Conservation (phyloP, 2,113 vertebrate species). For the Sakesphorus luctuosus region DNA sequence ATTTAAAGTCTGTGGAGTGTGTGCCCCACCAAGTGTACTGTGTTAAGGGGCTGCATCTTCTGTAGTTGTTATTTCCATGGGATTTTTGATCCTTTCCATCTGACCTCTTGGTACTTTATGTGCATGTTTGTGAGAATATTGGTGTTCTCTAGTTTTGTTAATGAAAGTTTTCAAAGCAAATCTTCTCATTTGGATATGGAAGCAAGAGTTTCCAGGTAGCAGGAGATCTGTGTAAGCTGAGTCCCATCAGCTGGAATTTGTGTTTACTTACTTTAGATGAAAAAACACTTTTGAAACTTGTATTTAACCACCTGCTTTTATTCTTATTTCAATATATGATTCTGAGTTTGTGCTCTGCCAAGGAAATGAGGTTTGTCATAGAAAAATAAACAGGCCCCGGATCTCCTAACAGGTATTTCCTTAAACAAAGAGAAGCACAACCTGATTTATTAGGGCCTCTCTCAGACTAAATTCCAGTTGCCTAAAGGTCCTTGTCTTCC, state of each 20-base stretch:
- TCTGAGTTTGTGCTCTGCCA: background rate
- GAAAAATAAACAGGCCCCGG: constrained; percentile 11
- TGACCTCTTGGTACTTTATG: background rate
- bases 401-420: constrained; percentile 42
- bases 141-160: background rate
- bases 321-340: constrained; percentile 7
- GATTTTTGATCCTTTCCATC: background rate
- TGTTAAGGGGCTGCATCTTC: background rate
- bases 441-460: constrained; percentile 31
- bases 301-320: background rate
- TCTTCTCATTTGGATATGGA: background rate
- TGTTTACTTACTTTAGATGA: background rate
- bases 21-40: rapidly evolving
- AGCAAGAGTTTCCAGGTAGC: background rate
- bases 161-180: background rate
- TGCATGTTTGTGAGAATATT: background rate
- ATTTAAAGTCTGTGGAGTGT: background rate
- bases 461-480: constrained; percentile 27
- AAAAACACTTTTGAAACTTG: background rate
- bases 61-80: rapidly evolving
- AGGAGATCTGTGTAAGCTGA: background rate
- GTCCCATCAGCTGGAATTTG: background rate
- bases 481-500: constrained; percentile 25
- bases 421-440: constrained; percentile 38
- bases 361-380: constrained; percentile 25